Percentiles rank a stretch among this genome's conserved stretches.
Evolutionary conservation across 2,888 invertebrate species (phyloP).

Genomic region (Apantesis nais): DNA sequence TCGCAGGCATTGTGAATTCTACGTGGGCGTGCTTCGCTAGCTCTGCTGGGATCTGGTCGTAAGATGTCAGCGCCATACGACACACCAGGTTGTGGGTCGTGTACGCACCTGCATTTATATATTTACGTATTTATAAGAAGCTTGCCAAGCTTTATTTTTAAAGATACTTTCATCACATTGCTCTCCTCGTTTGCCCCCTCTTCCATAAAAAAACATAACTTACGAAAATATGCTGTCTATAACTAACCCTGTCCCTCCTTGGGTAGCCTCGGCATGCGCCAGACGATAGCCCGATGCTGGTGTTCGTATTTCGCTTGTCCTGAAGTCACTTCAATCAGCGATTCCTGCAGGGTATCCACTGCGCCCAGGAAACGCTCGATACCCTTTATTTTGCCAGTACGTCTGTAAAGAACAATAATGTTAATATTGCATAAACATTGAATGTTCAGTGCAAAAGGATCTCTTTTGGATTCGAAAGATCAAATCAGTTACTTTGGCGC

Average conservation of each 20-base stretch:
- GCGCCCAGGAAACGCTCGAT: slow-evolving; percentile 96
- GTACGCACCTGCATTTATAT: slow-evolving; percentile 92
- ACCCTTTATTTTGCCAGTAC: slow-evolving; percentile 96
- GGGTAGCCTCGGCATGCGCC: slow-evolving; percentile 98
- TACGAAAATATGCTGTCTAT: neutral
- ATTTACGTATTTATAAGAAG: neutral
- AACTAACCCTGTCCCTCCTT: slow-evolving; percentile 97
- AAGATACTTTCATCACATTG: no score
- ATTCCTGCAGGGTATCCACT: slow-evolving; percentile 95
- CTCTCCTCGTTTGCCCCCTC: no score
- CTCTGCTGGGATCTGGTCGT: slow-evolving; percentile 98
- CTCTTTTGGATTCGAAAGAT: neutral
- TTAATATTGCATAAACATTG: neutral
- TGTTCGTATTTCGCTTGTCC: slow-evolving; percentile 99
- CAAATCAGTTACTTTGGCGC: neutral
- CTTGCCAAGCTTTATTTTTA: neutral
- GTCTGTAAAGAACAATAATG: slow-evolving; percentile 61
- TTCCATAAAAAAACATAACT: neutral
- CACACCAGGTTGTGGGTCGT: slow-evolving; percentile 98
- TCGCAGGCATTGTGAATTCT: slow-evolving; percentile 99
- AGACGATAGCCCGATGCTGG: slow-evolving; percentile 98
- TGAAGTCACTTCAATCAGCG: slow-evolving; percentile 97
- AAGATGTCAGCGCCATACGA: slow-evolving; percentile 97
- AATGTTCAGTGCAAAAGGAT: neutral
- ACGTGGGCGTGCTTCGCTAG: slow-evolving; percentile 95